Conservation (phyloP, 2,113 vertebrate genomes). For the Blennius ocellaris region DNA sequence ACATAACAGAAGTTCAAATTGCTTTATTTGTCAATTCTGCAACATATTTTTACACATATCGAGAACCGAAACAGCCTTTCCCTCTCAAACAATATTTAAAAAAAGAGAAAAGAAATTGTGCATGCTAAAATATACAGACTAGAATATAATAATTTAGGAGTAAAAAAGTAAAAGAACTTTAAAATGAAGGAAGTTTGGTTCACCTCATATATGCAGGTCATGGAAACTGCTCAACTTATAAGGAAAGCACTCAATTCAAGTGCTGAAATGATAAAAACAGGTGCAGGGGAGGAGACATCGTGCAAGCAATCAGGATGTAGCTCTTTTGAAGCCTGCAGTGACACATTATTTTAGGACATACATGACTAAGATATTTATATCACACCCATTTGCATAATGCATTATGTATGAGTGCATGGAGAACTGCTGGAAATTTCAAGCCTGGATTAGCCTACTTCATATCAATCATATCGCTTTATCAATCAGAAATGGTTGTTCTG, state of each 20-base stretch:
- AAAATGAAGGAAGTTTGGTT: neutral
- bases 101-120: too few species aligned
- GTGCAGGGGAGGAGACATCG: slow-evolving; percentile 27
- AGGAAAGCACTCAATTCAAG: slow-evolving; percentile 6
- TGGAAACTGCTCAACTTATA: slow-evolving; percentile 3
- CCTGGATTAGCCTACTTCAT: slow-evolving; percentile 63
- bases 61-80: too few species aligned
- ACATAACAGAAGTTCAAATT: too few species aligned
- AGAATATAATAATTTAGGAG: too few species aligned
- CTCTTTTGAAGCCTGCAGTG: slow-evolving; percentile 52
- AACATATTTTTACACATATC: too few species aligned
- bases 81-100: too few species aligned
- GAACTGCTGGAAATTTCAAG: slow-evolving; percentile 45
- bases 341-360: slow-evolving; percentile 57
- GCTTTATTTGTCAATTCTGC: too few species aligned
- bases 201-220: slow-evolving; percentile 6
- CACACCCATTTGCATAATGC: slow-evolving; percentile 42
- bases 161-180: too few species aligned
- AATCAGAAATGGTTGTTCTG: slow-evolving; percentile 32
- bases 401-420: slow-evolving; percentile 52
- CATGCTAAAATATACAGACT: too few species aligned
- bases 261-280: slow-evolving; percentile 32
- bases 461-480: slow-evolving; percentile 47
- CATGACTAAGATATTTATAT: slow-evolving; percentile 65
- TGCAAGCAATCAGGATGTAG: slow-evolving; percentile 5